Evolutionary conservation across 2,888 invertebrate species (phyloP), one percentile per base, ranked within the genome.

Genomic region (Nysson spinosus): DNA sequence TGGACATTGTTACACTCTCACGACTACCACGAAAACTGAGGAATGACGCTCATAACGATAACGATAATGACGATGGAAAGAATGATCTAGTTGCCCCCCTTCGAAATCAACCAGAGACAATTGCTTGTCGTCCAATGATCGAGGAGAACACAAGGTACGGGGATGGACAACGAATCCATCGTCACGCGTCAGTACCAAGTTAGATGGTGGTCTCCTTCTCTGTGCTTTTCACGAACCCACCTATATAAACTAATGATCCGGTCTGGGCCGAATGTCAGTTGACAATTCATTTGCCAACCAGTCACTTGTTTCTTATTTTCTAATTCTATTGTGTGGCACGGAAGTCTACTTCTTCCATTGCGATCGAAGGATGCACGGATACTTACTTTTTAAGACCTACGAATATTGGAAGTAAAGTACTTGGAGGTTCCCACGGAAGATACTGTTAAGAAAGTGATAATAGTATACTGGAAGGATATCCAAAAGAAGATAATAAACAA

Each of bases 131-230:
- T 54, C 75, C 76, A 73, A 80, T 75, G 65, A 63, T 65, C 71
- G 78, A 56, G 44, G 65, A 69, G 61, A 65, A 51, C 22, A 50
- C 28, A 43, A 26, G 75, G 69, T 69, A 77, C 72, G 75, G 72
- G 72, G 69, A 72, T 73, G 73, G 74, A 72, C 73, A 72, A 62
- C 74, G 78, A 75, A 78, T 79, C 78, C 77, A 67, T 79, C 82
- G 86, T 85, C 83, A 86, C 85, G 87, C 86, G 80, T 83, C 83
- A 82, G 79, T 85, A 79, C 81, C 80, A 72, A 78, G 77, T 80
- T 80, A 78, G 81, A 85, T 81, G 81, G 74, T 62, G 76, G 81
- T 77, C 79, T 83, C 81, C 79, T 82, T 79, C 75, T 81, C 79
- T 65, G 57, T 28, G 44, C 51, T 66, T 69, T 76, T 74, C 73